These are phyloP conservation scores for Podarcis siculus DNA, from an alignment of 2,797 vertebrate genomes.

Conservation along the genomic window DNA sequence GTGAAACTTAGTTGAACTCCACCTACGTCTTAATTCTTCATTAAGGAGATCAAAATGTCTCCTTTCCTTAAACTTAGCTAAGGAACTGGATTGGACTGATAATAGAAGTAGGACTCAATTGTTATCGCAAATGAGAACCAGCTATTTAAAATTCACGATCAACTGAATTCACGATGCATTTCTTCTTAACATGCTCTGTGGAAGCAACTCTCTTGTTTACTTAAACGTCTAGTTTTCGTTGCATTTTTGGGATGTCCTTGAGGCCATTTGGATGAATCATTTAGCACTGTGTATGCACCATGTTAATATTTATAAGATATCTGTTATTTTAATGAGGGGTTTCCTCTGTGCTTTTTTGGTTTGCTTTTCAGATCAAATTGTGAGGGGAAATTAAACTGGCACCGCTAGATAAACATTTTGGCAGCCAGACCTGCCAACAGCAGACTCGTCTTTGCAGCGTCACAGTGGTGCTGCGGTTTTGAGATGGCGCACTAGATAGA, in stretches of 20 bases:
- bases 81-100: not conserved
- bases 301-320: constrained; percentile 33
- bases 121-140: not conserved
- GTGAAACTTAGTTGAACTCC: no score
- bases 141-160: not conserved
- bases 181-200: not conserved
- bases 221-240: constrained; percentile 5
- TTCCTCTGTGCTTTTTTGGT: constrained; percentile 1
- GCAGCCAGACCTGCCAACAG: not conserved
- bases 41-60: constrained; percentile 3
- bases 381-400: constrained; percentile 8
- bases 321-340: constrained; percentile 19
- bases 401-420: not conserved
- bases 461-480: not conserved
- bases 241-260: not conserved
- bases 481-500: not conserved
- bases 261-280: constrained; percentile 28
- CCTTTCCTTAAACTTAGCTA: not conserved
- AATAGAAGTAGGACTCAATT: not conserved
- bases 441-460: not conserved
- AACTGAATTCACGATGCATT: not conserved
- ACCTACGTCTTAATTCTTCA: not conserved
- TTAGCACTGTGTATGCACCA: not conserved
- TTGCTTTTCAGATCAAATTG: not conserved
- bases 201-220: constrained; percentile 8